A percentile compares a stretch with the other conserved stretches of the same genome.
These are phyloP conservation scores for Electrona antarctica DNA, from an alignment of 2,113 vertebrate species.

Conservation along the genomic window DNA sequence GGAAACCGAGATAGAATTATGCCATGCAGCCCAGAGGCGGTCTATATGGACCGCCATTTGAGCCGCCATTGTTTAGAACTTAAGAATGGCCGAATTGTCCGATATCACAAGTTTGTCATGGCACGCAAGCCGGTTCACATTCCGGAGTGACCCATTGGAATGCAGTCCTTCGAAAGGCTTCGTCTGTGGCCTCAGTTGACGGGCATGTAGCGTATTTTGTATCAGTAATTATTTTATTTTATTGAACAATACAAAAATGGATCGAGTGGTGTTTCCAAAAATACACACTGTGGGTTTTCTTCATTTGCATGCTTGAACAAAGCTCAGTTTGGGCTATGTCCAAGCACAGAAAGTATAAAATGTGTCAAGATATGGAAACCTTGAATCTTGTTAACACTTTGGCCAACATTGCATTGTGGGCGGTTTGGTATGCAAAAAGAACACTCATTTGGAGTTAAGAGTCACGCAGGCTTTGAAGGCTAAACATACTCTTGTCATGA, in stretches of 20 bases:
- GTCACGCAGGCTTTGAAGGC: conserved; percentile 53
- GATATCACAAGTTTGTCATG: conserved; percentile 70
- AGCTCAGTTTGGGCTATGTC: conserved; percentile 19
- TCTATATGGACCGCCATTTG: conserved; percentile 46
- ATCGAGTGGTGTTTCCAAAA: conserved; percentile 58
- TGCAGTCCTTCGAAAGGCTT: conserved; percentile 68
- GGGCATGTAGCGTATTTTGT: conserved; percentile 55
- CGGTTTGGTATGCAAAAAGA: conserved; percentile 52
- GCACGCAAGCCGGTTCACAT: conserved; percentile 63
- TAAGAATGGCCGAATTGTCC: conserved; percentile 54
- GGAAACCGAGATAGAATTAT: conserved; percentile 66
- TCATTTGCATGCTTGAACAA: conserved; percentile 43
- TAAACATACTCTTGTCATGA: conserved; percentile 50
- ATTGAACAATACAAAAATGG: conserved; percentile 45
- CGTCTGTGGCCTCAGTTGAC: conserved; percentile 70
- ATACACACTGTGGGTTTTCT: conserved; percentile 56
- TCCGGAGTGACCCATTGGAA: conserved; percentile 67
- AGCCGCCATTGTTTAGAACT: conserved; percentile 71
- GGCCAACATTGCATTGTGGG: conserved; percentile 51
- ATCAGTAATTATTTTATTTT: conserved; percentile 52
- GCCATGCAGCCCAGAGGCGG: conserved; percentile 58
- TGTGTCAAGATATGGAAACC: conserved; percentile 59
- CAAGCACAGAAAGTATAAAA: conserved; percentile 50
- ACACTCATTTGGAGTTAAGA: conserved; percentile 49
- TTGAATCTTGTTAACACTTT: conserved; percentile 59